These are phyloP conservation scores for Sinelater perroti DNA, from an alignment of 2,888 invertebrate species.

Conservation along the genomic window DNA sequence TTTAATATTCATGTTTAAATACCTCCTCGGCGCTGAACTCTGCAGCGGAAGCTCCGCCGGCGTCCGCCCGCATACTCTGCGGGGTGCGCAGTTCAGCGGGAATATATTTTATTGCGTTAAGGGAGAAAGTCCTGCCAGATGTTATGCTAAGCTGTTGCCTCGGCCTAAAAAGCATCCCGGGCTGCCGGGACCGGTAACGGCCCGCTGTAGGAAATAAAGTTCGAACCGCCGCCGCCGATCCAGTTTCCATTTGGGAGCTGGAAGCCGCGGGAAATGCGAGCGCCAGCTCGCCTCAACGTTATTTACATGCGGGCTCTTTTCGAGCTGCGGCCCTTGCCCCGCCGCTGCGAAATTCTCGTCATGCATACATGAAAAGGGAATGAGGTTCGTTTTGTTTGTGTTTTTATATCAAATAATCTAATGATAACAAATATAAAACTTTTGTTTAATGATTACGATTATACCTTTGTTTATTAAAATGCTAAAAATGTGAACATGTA, in stretches of 20 bases:
- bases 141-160: slow-evolving; percentile 26
- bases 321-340: slow-evolving; percentile 6
- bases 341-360: slow-evolving; percentile 11
- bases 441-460: too few species aligned
- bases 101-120: slow-evolving; percentile 32
- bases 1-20: slow-evolving; percentile 37
- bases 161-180: slow-evolving; percentile 25
- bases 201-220: slow-evolving; percentile 25
- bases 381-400: too few species aligned
- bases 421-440: too few species aligned
- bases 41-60: slow-evolving; percentile 17
- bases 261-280: slow-evolving; percentile 19
- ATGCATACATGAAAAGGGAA: too few species aligned
- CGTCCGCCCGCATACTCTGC: slow-evolving; percentile 21
- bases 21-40: slow-evolving; percentile 19
- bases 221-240: slow-evolving; percentile 27
- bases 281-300: slow-evolving; percentile 11
- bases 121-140: slow-evolving; percentile 31
- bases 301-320: slow-evolving; percentile 19
- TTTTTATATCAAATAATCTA: too few species aligned
- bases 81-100: slow-evolving; percentile 17
- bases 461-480: too few species aligned
- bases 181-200: slow-evolving; percentile 19
- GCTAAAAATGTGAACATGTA: too few species aligned
- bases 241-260: slow-evolving; percentile 27